phyloP scores from a whole-genome alignment of 2,113 vertebrate species.

The Fregetta grallaria region DNA sequence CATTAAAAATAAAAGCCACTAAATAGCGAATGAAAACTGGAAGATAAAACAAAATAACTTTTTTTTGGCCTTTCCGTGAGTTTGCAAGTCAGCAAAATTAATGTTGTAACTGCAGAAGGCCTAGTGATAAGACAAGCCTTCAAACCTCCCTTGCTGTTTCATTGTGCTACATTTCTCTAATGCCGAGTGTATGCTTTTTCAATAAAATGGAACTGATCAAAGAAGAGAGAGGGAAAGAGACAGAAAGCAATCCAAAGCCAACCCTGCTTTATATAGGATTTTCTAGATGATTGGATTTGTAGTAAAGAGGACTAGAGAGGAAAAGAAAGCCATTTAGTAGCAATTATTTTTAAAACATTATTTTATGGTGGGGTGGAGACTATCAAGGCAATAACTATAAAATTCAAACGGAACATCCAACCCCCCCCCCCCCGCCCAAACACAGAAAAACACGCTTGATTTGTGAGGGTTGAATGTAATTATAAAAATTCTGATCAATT shows the following conservation, averaged over 20 bases:
- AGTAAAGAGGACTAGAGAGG: neutral
- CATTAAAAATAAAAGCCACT: neutral
- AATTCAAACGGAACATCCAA: neutral
- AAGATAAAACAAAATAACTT: neutral
- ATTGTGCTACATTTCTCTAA: neutral
- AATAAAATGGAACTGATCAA: neutral
- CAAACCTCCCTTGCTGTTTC: neutral
- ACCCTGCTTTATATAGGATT: neutral
- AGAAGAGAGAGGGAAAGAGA: neutral
- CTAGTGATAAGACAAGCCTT: neutral
- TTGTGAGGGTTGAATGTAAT: neutral
- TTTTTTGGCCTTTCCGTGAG: neutral
- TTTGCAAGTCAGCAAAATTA: conserved; percentile 1
- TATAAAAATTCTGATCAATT: neutral
- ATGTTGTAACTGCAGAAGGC: neutral
- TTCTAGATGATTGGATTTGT: neutral
- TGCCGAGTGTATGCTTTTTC: neutral
- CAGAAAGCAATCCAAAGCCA: neutral
- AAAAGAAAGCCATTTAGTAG: neutral
- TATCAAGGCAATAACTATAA: neutral
- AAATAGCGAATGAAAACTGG: neutral
- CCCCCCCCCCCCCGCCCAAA: neutral
- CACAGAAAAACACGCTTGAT: neutral
- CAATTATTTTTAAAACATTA: neutral
- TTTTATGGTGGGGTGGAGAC: neutral